These are phyloP conservation scores for Nephrotoma appendiculata DNA, from an alignment of 2,888 invertebrate genomes.

Conservation along the genomic window DNA sequence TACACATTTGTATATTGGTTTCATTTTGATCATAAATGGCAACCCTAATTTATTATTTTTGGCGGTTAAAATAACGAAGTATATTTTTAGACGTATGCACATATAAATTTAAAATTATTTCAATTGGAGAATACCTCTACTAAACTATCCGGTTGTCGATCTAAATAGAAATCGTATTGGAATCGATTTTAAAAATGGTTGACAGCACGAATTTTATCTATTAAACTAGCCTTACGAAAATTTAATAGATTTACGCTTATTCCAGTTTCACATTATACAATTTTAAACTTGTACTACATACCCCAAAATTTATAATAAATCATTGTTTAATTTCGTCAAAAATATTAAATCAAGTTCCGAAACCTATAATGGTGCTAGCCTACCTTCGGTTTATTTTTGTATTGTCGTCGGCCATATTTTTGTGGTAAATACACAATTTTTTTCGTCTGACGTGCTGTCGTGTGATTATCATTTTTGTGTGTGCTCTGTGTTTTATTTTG, in stretches of 20 bases:
- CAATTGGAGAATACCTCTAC: not conserved
- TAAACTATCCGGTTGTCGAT: not conserved
- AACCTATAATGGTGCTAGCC: not conserved
- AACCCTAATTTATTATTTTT: not conserved
- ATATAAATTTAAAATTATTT: not conserved
- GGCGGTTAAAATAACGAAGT: not conserved
- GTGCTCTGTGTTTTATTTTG: not conserved
- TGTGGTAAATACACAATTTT: not conserved
- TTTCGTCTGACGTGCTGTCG: conserved; percentile 5
- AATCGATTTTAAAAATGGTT: not conserved
- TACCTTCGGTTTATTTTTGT: not conserved
- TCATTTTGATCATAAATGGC: not conserved
- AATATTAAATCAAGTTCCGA: not conserved
- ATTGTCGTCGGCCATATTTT: conserved; percentile 1
- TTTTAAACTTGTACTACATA: not conserved
- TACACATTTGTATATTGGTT: not conserved
- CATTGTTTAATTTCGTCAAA: not conserved
- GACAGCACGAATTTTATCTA: not conserved
- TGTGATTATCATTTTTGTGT: conserved; percentile 3
- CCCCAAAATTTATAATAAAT: not conserved
- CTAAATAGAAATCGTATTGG: not conserved
- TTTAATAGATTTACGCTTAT: too few relatives aligned
- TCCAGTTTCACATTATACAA: not conserved
- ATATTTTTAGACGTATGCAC: not conserved
- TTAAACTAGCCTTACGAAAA: not conserved